These are phyloP conservation scores for Xyliphius kryptos DNA, from an alignment of 2,113 vertebrate genomes.

Conservation along the genomic window DNA sequence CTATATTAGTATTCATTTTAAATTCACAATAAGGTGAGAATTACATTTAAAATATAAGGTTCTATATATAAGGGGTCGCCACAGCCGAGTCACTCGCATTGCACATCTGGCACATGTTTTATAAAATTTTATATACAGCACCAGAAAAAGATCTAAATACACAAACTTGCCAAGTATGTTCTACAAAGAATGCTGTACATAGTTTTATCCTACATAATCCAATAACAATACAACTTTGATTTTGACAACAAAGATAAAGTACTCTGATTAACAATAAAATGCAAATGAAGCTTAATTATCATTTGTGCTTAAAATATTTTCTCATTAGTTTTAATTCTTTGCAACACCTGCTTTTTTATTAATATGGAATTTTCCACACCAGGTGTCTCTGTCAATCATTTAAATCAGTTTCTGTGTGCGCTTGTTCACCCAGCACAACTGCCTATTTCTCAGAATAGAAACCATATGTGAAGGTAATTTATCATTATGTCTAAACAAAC, in stretches of 20 bases:
- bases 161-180: background rate
- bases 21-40: too few relatives aligned
- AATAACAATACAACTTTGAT: slow-evolving; percentile 18
- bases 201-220: slow-evolving; percentile 1
- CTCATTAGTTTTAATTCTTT: slow-evolving; percentile 34
- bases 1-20: too few relatives aligned
- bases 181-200: slow-evolving; percentile 1
- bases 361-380: slow-evolving; percentile 22
- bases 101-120: too few relatives aligned
- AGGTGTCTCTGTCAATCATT: slow-evolving; percentile 38
- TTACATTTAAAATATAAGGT: too few relatives aligned
- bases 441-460: slow-evolving; percentile 36
- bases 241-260: slow-evolving; percentile 25
- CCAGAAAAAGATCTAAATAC: background rate
- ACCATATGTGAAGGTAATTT: slow-evolving; percentile 37
- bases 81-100: too few relatives aligned
- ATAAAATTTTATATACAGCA: background rate
- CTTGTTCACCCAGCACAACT: slow-evolving; percentile 16
- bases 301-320: slow-evolving; percentile 37
- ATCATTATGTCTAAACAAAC: slow-evolving; percentile 37
- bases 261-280: slow-evolving; percentile 22
- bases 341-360: slow-evolving; percentile 31
- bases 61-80: too few relatives aligned
- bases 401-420: slow-evolving; percentile 25
- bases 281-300: slow-evolving; percentile 31